phyloP scores from a whole-genome alignment of 2,113 vertebrate species.

The Xenopus laevis region DNA sequence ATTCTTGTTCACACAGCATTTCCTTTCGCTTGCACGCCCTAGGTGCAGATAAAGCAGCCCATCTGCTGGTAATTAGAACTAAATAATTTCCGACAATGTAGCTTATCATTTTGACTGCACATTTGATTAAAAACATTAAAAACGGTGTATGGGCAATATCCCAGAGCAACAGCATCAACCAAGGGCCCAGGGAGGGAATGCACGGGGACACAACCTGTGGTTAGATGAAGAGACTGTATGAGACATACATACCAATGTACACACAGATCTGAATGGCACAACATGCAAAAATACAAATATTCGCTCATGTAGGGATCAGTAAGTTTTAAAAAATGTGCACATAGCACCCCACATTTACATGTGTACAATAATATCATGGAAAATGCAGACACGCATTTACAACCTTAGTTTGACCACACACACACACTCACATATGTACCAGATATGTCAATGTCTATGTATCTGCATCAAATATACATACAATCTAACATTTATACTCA shows the following conservation, averaged over 20 bases:
- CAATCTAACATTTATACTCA: neutral
- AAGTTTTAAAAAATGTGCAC: neutral
- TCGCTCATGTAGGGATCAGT: neutral
- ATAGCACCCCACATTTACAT: neutral
- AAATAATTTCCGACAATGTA: constrained; percentile 96
- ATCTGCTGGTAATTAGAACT: constrained; percentile 99
- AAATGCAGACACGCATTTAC: neutral
- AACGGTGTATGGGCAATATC: constrained; percentile 74
- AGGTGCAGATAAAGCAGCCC: constrained; percentile 99
- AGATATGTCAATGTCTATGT: too few species aligned
- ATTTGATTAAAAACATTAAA: constrained; percentile 82
- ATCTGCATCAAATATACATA: neutral
- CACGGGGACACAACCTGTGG: constrained; percentile 11
- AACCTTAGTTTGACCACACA: too few species aligned
- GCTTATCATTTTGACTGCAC: constrained; percentile 97
- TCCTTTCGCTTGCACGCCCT: constrained; percentile 96
- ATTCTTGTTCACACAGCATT: constrained; percentile 98
- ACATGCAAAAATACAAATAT: neutral
- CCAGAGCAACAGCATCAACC: constrained; percentile 40
- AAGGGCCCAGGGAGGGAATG: neutral
- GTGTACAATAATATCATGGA: neutral
- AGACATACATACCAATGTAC: neutral
- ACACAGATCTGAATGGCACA: neutral
- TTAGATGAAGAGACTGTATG: neutral
- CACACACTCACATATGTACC: too few species aligned